Percentiles rank a stretch among this genome's conserved stretches.
phyloP scores from a whole-genome alignment of 2,888 invertebrate species.

The Nasonia oneida region DNA sequence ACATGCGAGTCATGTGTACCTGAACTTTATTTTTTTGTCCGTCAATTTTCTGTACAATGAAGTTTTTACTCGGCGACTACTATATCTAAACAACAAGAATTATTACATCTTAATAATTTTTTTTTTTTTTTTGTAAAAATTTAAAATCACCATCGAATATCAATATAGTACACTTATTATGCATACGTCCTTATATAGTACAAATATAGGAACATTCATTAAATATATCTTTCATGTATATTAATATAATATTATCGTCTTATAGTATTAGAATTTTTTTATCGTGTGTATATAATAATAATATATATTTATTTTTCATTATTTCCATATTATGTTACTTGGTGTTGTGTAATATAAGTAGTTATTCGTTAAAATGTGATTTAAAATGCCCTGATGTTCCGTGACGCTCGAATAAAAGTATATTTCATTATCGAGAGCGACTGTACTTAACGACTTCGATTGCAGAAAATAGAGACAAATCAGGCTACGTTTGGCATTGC shows the following conservation, averaged over 20 bases:
- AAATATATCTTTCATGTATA: conserved; percentile 76
- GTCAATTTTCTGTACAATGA: conserved; percentile 47
- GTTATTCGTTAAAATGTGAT: conserved; percentile 72
- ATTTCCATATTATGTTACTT: conserved; percentile 73
- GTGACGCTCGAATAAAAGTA: conserved; percentile 68
- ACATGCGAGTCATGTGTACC: conserved; percentile 14
- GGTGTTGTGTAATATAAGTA: conserved; percentile 75
- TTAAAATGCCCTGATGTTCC: conserved; percentile 77
- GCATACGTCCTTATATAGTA: conserved; percentile 74
- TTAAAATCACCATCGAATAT: conserved; percentile 78
- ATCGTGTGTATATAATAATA: conserved; percentile 63
- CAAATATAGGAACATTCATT: conserved; percentile 80
- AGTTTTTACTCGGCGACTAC: conserved; percentile 56
- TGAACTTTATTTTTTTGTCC: conserved; percentile 51
- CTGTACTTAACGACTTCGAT: neutral
- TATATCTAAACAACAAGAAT: conserved; percentile 74
- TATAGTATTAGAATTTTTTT: conserved; percentile 67
- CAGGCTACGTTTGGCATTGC: neutral
- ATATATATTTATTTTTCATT: conserved; percentile 67
- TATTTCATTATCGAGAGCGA: conserved; percentile 37
- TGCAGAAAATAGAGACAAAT: neutral
- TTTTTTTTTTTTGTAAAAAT: conserved; percentile 76
- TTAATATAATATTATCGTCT: conserved; percentile 74
- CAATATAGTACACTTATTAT: conserved; percentile 77
- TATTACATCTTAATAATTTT: conserved; percentile 67